Evolutionary conservation across 2,888 invertebrate genomes (phyloP), one percentile per base, ranked within the genome.

Genomic region (Cylloceria caligata): DNA sequence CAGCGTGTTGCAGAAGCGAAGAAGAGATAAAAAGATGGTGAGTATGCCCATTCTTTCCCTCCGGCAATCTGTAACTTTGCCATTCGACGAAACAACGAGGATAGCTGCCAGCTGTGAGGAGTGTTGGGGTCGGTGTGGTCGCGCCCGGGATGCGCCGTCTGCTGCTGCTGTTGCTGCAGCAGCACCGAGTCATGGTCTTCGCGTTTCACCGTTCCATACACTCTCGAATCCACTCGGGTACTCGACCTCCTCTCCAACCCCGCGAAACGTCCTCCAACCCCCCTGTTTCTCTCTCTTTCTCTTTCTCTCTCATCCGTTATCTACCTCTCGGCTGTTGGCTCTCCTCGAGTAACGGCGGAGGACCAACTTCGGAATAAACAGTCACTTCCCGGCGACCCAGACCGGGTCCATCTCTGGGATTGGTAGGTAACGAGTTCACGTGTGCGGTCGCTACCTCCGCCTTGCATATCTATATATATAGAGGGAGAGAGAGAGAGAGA

Each of bases 11-110:
- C 57, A 27, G 30, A 30, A 30, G 13, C 57, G 52, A 36, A 74
- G 39, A 42, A 73, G 65, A 79, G 79, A 82, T 64, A 68, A 57
- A 80, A 72, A 72, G 68, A 80, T 19, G 36, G 27, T 68, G 55
- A 77, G 85, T 76, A 68, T 45, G 36, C 75, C 80, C 71, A 79
- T 73, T 83, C 79, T 76, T 80, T 85, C 87, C 84, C 86, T 84
- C 79, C 75, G 83, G 86, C 88, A 88, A 89, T 89, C 88, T 87
- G 86, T 89, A 89, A 89, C 89, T 89, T 88, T 83, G 86, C 87
- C 86, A 89, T 88, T 86, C 86, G 86, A 84, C 86, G 88, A 86
- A 89, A 89, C 88, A 89, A 86, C 88, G 78, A 67, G 57, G 52
- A 68, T 27, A 45, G 65, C 82, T 78, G 83, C 81, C 84, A 82